These are phyloP conservation scores for Brenthis ino DNA, from an alignment of 2,888 invertebrate genomes.

Conservation along the genomic window DNA sequence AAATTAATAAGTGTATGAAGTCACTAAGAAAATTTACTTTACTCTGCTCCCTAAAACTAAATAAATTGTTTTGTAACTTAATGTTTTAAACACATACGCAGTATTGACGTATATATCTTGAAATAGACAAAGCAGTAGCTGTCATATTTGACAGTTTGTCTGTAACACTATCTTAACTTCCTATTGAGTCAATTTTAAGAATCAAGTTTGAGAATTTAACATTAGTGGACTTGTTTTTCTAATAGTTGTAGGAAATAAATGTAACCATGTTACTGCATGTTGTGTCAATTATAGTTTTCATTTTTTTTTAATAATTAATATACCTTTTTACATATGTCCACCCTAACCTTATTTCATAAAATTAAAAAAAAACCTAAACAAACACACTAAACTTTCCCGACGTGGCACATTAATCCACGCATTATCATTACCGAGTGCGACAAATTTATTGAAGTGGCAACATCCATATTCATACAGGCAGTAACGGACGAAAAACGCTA, in stretches of 20 bases:
- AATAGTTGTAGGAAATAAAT: background rate
- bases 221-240: conserved; percentile 15
- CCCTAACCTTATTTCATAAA: background rate
- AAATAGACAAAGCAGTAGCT: conserved; percentile 41
- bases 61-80: too few species aligned
- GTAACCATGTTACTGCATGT: too few species aligned
- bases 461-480: conserved; percentile 45
- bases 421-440: conserved; percentile 37
- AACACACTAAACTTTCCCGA: conserved; percentile 8
- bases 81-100: background rate
- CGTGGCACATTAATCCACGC: conserved; percentile 24
- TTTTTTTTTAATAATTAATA: too few species aligned
- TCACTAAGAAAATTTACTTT: too few species aligned
- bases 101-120: conserved; percentile 1
- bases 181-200: conserved; percentile 27
- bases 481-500: conserved; percentile 57
- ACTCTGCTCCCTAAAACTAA: too few species aligned
- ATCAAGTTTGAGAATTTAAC: conserved; percentile 8
- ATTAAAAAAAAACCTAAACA: background rate
- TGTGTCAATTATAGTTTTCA: too few species aligned
- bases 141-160: conserved; percentile 51
- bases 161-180: conserved; percentile 43
- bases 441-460: conserved; percentile 43
- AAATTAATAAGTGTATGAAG: too few species aligned
- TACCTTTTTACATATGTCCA: background rate